These are phyloP conservation scores for Drosophila nasuta DNA, from an alignment of 1,140 invertebrate genomes.

Conservation along the genomic window DNA sequence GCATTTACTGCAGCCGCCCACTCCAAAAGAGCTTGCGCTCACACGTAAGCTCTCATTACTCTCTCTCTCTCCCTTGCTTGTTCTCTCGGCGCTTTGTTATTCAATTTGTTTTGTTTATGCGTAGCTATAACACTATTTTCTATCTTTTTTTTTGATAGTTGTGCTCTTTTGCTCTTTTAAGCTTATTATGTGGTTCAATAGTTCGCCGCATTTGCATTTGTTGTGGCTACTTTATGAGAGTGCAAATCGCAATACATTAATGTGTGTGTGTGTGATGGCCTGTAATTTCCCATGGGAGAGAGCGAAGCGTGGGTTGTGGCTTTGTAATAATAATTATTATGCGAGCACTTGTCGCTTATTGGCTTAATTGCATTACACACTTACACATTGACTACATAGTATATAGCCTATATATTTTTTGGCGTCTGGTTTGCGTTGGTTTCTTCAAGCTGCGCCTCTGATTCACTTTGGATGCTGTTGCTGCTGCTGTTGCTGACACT, in stretches of 20 bases:
- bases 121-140: conserved; percentile 25
- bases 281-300: conserved; percentile 32
- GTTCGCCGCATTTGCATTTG: conserved; percentile 16
- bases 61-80: conserved; percentile 16
- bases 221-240: conserved; percentile 39
- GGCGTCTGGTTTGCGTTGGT: conserved; percentile 55
- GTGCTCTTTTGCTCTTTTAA: conserved; percentile 28
- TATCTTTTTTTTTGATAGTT: not conserved
- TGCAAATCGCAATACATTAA: not conserved
- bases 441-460: conserved; percentile 22
- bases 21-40: conserved; percentile 45
- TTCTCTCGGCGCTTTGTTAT: conserved; percentile 30
- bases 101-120: conserved; percentile 52
- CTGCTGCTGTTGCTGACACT: conserved; percentile 20
- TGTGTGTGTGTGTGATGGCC: not conserved
- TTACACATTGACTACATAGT: conserved; percentile 3
- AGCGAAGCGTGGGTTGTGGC: conserved; percentile 8
- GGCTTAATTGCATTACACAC: conserved; percentile 44
- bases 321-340: conserved; percentile 46
- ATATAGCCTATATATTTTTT: conserved; percentile 38
- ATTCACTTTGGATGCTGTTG: conserved; percentile 37
- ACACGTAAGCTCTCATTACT: not conserved
- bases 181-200: conserved; percentile 45
- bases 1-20: conserved; percentile 45
- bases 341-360: conserved; percentile 39